phyloP scores from a whole-genome alignment of 2,797 vertebrate species.

The Euphonia xanthogaster region DNA sequence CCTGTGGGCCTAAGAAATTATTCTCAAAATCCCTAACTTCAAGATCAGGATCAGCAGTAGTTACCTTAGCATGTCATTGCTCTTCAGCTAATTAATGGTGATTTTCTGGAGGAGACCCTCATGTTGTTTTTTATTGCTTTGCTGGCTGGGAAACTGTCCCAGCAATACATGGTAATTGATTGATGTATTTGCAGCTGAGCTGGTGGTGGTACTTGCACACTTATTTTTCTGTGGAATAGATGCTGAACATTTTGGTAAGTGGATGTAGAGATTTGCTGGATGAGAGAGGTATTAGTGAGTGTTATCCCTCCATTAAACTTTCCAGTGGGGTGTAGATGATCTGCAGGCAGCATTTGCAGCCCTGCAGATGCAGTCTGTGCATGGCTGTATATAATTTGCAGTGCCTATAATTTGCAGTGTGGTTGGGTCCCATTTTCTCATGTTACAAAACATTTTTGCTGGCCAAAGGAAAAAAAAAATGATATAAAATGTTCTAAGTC shows the following conservation, averaged over 20 bases:
- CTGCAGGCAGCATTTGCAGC: neutral
- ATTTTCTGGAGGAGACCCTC: neutral
- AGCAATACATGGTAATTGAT: accelerated
- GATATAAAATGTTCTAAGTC: neutral
- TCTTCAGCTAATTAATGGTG: neutral
- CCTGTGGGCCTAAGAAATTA: neutral
- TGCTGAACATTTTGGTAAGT: neutral
- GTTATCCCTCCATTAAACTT: neutral
- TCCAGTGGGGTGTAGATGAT: neutral
- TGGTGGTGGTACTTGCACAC: neutral
- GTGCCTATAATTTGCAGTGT: neutral
- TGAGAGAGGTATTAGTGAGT: neutral
- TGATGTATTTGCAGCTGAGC: neutral
- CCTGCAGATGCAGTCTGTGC: neutral
- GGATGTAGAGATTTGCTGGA: neutral
- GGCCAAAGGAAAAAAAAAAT: neutral
- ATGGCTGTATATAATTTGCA: neutral
- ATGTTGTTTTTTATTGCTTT: neutral
- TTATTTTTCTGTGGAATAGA: neutral
- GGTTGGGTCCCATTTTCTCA: neutral
- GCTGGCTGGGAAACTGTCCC: neutral
- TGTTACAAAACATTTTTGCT: neutral
- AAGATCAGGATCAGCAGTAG: neutral
- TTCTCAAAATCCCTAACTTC: neutral
- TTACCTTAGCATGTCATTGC: neutral